A percentile compares a stretch with the other conserved stretches of the same genome.
phyloP scores from a whole-genome alignment of 2,797 vertebrate genomes.

The Anas capensis region DNA sequence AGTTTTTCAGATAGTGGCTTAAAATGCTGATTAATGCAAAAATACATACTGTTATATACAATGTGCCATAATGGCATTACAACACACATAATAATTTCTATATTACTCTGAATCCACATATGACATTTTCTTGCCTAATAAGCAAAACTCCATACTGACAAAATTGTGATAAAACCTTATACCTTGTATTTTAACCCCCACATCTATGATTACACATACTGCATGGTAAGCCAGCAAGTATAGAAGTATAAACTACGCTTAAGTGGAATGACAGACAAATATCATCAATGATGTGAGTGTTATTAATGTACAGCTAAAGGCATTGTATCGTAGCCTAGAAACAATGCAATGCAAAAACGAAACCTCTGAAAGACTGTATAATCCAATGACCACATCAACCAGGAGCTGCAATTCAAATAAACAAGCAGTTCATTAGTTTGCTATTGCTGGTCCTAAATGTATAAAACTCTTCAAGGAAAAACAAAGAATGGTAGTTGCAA shows the following conservation, averaged over 20 bases:
- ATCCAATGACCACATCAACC: conserved; percentile 34
- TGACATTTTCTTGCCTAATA: neutral
- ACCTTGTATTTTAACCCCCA: neutral
- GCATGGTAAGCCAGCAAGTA: neutral
- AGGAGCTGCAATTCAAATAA: conserved; percentile 74
- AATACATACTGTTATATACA: neutral
- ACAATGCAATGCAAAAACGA: conserved; percentile 75
- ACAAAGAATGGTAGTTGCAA: conserved; percentile 61
- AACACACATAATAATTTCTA: neutral
- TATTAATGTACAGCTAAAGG: conserved; percentile 33
- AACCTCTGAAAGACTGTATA: conserved; percentile 39
- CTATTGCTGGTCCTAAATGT: conserved; percentile 77
- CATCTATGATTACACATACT: neutral
- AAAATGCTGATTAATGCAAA: neutral
- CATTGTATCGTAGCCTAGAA: conserved; percentile 61
- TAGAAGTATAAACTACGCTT: neutral
- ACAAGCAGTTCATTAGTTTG: conserved; percentile 76
- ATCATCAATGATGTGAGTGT: neutral
- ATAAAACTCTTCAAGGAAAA: conserved; percentile 73
- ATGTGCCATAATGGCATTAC: neutral
- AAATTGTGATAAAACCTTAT: neutral
- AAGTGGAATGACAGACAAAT: neutral
- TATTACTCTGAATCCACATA: neutral
- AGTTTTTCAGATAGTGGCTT: neutral
- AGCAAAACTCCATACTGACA: neutral